Conservation (phyloP, 2,113 vertebrate species). For the Mesembrinibis cayennensis region DNA sequence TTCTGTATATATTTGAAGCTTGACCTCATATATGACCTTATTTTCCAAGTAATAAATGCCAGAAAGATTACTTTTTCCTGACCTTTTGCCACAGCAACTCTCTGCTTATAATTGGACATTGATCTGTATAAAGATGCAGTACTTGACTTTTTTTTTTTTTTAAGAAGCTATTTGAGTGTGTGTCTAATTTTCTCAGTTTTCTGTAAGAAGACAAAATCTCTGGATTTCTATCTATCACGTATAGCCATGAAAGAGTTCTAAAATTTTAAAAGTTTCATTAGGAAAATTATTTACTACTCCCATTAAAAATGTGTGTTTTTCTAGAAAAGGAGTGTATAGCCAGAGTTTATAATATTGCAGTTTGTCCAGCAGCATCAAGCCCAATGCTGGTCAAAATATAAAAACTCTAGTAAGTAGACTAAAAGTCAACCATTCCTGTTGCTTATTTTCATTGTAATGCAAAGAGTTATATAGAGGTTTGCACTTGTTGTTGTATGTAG, state of each 20-base stretch:
- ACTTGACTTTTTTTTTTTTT: background rate
- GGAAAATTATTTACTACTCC: background rate
- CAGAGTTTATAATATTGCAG: background rate
- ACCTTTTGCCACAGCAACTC: slow-evolving; percentile 44
- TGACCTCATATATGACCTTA: slow-evolving; percentile 68
- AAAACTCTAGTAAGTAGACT: background rate
- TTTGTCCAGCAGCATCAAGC: background rate
- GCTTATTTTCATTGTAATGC: background rate
- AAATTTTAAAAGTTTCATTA: background rate
- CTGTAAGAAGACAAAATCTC: background rate
- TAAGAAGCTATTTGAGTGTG: background rate
- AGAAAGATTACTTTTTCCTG: slow-evolving; percentile 51
- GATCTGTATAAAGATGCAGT: slow-evolving; percentile 47
- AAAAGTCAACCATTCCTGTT: background rate
- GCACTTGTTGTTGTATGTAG: background rate
- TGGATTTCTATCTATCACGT: background rate
- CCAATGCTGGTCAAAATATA: background rate
- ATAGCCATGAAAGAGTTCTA: background rate
- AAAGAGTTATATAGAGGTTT: background rate
- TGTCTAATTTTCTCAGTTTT: background rate
- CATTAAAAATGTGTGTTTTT: background rate
- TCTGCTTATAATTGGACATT: slow-evolving; percentile 68
- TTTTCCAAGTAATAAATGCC: slow-evolving; percentile 63
- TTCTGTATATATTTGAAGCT: slow-evolving; percentile 61
- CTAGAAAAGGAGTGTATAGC: background rate